Conservation (phyloP, 2,113 vertebrate species). For the Chascanopsetta lugubris region DNA sequence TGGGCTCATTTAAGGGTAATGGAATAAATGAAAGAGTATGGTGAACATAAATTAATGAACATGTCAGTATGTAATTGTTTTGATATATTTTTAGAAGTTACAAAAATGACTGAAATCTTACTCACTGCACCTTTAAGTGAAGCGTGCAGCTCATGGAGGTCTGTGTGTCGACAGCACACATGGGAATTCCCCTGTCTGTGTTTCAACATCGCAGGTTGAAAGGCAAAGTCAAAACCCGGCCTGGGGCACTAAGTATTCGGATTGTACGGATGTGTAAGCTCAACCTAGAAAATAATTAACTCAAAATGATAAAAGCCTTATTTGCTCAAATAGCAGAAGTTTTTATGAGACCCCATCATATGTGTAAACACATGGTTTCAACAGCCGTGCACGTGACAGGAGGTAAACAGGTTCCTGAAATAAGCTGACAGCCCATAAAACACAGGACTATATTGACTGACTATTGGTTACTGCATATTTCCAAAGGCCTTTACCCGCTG, state of each 20-base stretch:
- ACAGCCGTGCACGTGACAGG: conserved; percentile 25
- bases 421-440: conserved; percentile 51
- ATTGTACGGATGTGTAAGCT: neutral
- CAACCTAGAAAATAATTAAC: neutral
- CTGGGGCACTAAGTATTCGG: neutral
- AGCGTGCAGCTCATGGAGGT: neutral
- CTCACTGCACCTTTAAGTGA: too few relatives aligned
- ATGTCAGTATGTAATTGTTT: too few relatives aligned
- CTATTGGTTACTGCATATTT: neutral
- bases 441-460: conserved; percentile 3
- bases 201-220: neutral
- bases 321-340: neutral
- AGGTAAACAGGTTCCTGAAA: conserved; percentile 38
- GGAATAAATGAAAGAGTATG: too few relatives aligned
- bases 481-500: neutral
- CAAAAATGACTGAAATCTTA: too few relatives aligned
- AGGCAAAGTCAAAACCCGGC: neutral
- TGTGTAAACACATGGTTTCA: conserved; percentile 32
- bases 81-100: too few relatives aligned
- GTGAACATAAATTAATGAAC: too few relatives aligned
- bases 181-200: conserved; percentile 40
- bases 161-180: conserved; percentile 31
- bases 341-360: neutral
- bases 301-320: neutral
- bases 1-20: too few relatives aligned